Percentiles rank a stretch among this genome's conserved stretches.
Evolutionary conservation across 2,888 invertebrate genomes (phyloP).

Genomic region (Cerceris ruficornis): DNA sequence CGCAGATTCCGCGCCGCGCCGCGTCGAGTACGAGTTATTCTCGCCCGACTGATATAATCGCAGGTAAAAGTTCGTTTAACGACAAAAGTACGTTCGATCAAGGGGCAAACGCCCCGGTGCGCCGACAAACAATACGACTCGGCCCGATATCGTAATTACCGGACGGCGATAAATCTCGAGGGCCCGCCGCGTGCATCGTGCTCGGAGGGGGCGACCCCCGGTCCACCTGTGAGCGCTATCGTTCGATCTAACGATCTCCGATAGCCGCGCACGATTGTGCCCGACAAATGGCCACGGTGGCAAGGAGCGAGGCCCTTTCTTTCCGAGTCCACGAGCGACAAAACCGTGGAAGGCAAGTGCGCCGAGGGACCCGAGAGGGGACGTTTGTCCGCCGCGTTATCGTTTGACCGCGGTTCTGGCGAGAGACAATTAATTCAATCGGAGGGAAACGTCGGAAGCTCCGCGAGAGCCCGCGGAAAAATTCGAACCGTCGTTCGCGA

Average conservation of each 20-base stretch:
- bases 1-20: too few relatives aligned
- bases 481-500: too few relatives aligned
- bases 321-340: neutral
- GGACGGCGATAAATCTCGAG: conserved; percentile 51
- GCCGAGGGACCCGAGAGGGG: neutral
- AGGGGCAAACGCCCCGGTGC: neutral
- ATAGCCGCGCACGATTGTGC: conserved; percentile 20
- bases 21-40: neutral
- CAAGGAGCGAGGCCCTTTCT: conserved; percentile 1
- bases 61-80: neutral
- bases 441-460: too few relatives aligned
- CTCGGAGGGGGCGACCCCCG: conserved; percentile 30
- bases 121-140: conserved; percentile 32
- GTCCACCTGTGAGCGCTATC: conserved; percentile 60
- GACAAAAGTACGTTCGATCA: conserved; percentile 7
- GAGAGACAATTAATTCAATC: too few relatives aligned
- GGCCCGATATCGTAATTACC: conserved; percentile 45
- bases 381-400: too few relatives aligned
- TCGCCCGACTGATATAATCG: neutral
- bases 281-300: conserved; percentile 28
- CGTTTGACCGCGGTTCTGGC: too few relatives aligned
- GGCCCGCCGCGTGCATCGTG: conserved; percentile 10
- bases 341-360: conserved; percentile 34
- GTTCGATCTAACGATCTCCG: conserved; percentile 52
- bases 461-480: too few relatives aligned